Percentiles rank a stretch among this genome's conserved stretches.
Conservation (phyloP, 2,113 vertebrate species). For the Panurus biarmicus region DNA sequence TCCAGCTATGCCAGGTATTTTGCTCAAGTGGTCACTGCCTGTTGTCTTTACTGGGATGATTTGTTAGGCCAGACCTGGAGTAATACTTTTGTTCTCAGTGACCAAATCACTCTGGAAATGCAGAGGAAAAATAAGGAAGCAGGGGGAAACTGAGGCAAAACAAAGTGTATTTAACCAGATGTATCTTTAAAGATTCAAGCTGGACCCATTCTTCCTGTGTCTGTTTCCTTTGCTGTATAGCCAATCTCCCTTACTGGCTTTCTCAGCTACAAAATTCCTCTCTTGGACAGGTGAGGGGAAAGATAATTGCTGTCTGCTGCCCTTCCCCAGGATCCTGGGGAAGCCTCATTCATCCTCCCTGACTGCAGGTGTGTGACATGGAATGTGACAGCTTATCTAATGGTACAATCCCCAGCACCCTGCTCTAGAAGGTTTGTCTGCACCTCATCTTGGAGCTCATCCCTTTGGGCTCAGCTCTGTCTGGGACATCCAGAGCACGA, state of each 20-base stretch:
- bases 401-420: accelerated
- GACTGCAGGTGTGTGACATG: neutral
- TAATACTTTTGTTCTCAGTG: neutral
- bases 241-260: neutral
- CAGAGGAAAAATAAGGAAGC: neutral
- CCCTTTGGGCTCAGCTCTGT: neutral
- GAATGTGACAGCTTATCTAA: neutral
- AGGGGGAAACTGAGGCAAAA: neutral
- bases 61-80: neutral
- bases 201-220: neutral
- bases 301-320: neutral
- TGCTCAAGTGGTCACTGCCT: neutral
- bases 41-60: neutral
- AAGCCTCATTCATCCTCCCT: neutral
- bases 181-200: neutral
- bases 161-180: neutral
- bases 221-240: neutral
- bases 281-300: neutral
- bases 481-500: neutral
- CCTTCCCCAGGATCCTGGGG: neutral
- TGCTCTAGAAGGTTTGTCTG: neutral
- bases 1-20: neutral
- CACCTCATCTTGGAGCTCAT: neutral
- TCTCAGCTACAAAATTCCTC: neutral
- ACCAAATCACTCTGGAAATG: neutral